phyloP scores from a whole-genome alignment of 2,888 invertebrate genomes.

The Altica lythri region DNA sequence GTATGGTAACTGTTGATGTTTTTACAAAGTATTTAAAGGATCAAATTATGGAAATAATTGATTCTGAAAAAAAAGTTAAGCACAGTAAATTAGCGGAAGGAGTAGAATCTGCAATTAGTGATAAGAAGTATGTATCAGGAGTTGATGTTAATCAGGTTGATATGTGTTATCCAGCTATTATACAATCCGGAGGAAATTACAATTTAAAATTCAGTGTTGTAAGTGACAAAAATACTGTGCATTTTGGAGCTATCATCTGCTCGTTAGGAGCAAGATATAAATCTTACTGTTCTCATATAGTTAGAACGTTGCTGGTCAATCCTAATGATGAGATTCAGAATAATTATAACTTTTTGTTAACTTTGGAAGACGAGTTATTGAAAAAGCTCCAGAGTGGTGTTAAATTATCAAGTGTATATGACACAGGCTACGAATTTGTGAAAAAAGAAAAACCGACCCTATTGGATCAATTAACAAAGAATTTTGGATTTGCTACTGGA shows the following conservation, averaged over 20 bases:
- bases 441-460: conserved; percentile 86
- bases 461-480: conserved; percentile 89
- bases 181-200: conserved; percentile 97
- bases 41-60: conserved; percentile 98
- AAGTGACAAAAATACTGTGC: conserved; percentile 91
- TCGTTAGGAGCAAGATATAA: conserved; percentile 94
- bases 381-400: conserved; percentile 81
- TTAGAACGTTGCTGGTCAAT: conserved; percentile 94
- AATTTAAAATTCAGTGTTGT: conserved; percentile 91
- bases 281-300: conserved; percentile 97
- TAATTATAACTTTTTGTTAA: conserved; percentile 90
- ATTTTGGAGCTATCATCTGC: conserved; percentile 96
- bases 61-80: conserved; percentile 97
- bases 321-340: conserved; percentile 79
- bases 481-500: conserved; percentile 96
- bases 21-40: conserved; percentile 96
- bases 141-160: conserved; percentile 90
- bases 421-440: conserved; percentile 77
- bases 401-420: conserved; percentile 86
- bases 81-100: conserved; percentile 95
- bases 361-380: conserved; percentile 87
- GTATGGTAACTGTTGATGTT: conserved; percentile 89
- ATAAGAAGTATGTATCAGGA: conserved; percentile 93
- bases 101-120: conserved; percentile 89
- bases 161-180: conserved; percentile 98